Base-by-base conservation (phyloP, 2,888 invertebrate species). In the Melieria omissa region DNA sequence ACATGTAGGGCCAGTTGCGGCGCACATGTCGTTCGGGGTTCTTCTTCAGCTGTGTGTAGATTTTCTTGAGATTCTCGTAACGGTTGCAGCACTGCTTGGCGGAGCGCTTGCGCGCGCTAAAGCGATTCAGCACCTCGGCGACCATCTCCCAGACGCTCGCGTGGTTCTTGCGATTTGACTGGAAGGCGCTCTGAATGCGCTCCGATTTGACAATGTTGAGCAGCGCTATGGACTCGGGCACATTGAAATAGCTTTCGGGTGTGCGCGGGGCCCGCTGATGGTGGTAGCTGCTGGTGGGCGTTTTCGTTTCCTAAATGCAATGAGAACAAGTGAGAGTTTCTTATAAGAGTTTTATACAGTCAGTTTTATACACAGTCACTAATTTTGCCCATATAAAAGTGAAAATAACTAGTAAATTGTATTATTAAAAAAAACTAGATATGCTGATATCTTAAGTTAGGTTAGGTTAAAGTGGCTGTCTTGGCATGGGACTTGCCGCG, bases 61-160 rank as follows among this genome's bases (percentile, higher is more conserved):
- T 86, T 78, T 86, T 86, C 74, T 86, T 86, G 3, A 86, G 80
- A 75, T 86, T 86, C 78, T 86, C 86, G 71, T 86, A 86, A 41
- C 86, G 84, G 78, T 86, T 86, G 77, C 86, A 86, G 61, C 86
- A 86, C 72, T 86, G 86, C 71, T 86, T 86, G 3, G 86, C 85
- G 7, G 85, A 86, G 0, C 86, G 82, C 45, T 86, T 86, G 0
- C 87, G 80, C 3, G 86, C 79, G 70, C 86, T 87, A 71, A 84
- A 86, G 3, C 85, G 83, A 71, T 85, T 87, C 4, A 86, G 77
- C 5, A 86, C 85, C 73, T 85, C 85, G 49, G 86, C 86, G 4
- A 86, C 86, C 86, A 87, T 86, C 75, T 86, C 86, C 86, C 86
- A 86, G 0, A 86, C 86, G 68, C 87, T 87, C 16, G 86, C 86